phyloP scores from a whole-genome alignment of 2,797 vertebrate species.

The Morelia viridis region DNA sequence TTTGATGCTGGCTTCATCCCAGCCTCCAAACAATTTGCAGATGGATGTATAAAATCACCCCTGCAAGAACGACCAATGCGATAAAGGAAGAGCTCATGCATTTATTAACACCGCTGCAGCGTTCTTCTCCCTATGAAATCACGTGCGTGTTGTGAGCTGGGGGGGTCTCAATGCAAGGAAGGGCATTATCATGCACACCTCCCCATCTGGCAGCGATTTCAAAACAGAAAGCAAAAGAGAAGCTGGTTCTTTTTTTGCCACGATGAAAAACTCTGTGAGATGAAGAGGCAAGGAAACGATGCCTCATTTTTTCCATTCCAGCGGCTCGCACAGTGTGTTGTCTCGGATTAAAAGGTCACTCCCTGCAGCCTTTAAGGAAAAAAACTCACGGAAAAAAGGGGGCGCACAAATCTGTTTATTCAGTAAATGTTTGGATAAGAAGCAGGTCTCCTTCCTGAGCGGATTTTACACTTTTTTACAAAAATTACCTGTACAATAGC shows the following conservation, averaged over 20 bases:
- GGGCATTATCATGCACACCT: constrained; percentile 39
- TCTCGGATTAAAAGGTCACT: constrained; percentile 62
- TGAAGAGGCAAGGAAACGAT: constrained; percentile 46
- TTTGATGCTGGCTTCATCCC: too few species aligned
- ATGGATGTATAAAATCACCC: too few species aligned
- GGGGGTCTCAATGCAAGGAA: neutral
- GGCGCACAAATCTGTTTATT: constrained; percentile 64
- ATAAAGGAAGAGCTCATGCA: too few species aligned
- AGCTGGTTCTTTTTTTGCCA: too few species aligned
- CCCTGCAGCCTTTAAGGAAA: constrained; percentile 64
- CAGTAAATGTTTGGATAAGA: constrained; percentile 69
- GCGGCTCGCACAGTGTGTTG: constrained; percentile 55
- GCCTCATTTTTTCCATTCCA: constrained; percentile 63
- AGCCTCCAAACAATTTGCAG: too few species aligned
- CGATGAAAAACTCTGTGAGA: neutral
- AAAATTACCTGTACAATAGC: constrained; percentile 63
- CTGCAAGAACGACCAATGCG: too few species aligned
- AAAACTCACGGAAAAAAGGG: constrained; percentile 43
- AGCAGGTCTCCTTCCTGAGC: constrained; percentile 55
- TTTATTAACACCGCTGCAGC: neutral
- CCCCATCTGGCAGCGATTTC: constrained; percentile 8
- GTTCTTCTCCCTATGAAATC: neutral
- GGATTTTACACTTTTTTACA: constrained; percentile 46
- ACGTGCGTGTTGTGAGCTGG: neutral
- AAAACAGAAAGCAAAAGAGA: too few species aligned